Evolutionary conservation across 2,888 invertebrate species (phyloP), one percentile per base, ranked within the genome.

Genomic region (Flexamia atlantica): DNA sequence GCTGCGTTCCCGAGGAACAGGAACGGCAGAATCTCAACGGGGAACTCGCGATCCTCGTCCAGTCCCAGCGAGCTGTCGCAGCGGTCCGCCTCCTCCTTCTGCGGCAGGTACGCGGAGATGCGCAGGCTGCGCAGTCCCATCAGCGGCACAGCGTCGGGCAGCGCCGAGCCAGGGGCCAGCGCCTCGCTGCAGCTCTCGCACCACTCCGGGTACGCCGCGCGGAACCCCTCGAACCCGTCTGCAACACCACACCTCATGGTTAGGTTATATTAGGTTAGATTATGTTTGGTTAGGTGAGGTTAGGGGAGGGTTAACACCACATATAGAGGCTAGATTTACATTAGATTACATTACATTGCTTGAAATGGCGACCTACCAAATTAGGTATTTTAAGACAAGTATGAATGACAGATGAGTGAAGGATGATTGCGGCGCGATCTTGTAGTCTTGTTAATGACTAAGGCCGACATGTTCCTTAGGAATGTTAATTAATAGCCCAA

Each of bases 1-100:
- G 96, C 95, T 83, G 97, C 98, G 91, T 98, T 98, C 87, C 99
- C 99, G 86, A 99, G 94, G 91, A 96, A 99, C 85, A 99, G 93
- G 90, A 97, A 95, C 83, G 97, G 97, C 89, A 98, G 93, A 89
- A 99, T 98, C 92, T 98, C 97, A 80, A 98, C 97, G 81, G 98
- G 98, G 90, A 97, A 98, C 88, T 96, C 96, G 89, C 95, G 94
- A 88, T 93, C 93, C 87, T 93, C 92, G 87, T 93, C 93, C 79
- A 93, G 91, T 86, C 93, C 91, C 87, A 91, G 88, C 81, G 91
- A 91, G 86, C 91, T 91, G 88, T 91, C 91, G 87, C 91, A 91
- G 83, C 90, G 88, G 30, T 82, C 82, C 10, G 46, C 40, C 40
- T 64, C 79, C 74, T 82, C 42, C 53, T 42, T 53, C 9, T 72